A percentile compares a stretch with the other conserved stretches of the same genome.
These are phyloP conservation scores for Prunella fulvescens DNA, from an alignment of 2,113 vertebrate species.

Conservation along the genomic window DNA sequence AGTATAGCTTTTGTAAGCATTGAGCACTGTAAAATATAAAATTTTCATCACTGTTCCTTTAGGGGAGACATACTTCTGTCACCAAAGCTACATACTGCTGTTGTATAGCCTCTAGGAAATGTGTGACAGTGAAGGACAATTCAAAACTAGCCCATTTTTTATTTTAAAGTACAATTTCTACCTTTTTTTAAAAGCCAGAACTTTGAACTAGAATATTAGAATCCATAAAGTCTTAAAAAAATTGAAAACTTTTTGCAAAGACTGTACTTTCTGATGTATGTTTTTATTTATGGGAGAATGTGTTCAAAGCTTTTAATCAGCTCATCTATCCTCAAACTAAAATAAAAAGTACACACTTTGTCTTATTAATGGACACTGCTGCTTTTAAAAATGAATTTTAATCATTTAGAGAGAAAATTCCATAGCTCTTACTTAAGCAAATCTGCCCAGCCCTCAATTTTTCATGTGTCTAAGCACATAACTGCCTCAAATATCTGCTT, in stretches of 20 bases:
- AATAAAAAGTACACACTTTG: background rate
- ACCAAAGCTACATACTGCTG: slow-evolving; percentile 44
- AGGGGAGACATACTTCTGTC: background rate
- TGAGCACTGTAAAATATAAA: background rate
- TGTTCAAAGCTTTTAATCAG: background rate
- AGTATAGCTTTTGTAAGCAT: background rate
- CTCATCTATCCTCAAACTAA: background rate
- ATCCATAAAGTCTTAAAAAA: background rate
- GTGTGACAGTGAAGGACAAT: slow-evolving; percentile 30
- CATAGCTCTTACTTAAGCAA: background rate
- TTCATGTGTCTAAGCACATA: background rate
- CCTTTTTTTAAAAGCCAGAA: background rate
- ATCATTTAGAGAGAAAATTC: background rate
- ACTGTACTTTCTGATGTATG: background rate
- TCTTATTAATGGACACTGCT: background rate
- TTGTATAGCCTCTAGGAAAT: slow-evolving; percentile 46
- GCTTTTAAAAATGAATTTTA: background rate
- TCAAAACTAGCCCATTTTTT: background rate
- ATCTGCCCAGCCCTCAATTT: background rate
- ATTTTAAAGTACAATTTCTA: background rate
- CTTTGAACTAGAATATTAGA: background rate
- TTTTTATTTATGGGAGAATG: background rate
- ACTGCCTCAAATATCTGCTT: background rate
- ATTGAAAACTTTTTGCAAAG: background rate
- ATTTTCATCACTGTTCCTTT: background rate